These are phyloP conservation scores for Catagonus wagneri DNA, from an alignment of 2,113 vertebrate genomes.

Conservation along the genomic window DNA sequence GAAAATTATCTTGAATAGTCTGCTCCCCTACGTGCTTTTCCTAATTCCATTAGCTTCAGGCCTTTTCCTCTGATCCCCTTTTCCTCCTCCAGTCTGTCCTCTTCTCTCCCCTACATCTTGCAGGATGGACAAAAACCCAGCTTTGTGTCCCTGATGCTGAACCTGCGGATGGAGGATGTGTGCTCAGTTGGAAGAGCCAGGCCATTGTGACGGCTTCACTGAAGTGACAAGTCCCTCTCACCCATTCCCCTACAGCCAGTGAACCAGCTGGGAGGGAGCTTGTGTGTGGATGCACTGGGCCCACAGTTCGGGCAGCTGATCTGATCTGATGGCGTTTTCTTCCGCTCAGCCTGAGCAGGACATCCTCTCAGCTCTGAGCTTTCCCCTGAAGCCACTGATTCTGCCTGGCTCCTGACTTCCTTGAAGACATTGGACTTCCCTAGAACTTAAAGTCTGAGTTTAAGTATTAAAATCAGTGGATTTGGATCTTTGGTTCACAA, in stretches of 20 bases:
- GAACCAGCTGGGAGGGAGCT: neutral
- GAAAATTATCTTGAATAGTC: neutral
- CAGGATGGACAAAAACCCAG: neutral
- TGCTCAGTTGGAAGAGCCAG: neutral
- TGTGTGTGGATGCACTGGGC: neutral
- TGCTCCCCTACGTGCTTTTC: neutral
- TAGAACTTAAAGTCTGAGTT: constrained; percentile 54
- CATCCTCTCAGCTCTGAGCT: neutral
- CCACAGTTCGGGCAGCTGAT: neutral
- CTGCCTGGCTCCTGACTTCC: constrained; percentile 15
- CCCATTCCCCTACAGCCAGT: fast-evolving
- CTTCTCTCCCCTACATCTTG: neutral
- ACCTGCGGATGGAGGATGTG: neutral
- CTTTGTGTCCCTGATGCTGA: neutral
- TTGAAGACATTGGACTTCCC: neutral
- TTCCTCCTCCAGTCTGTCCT: neutral
- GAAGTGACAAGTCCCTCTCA: neutral
- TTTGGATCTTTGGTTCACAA: neutral
- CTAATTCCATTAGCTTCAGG: neutral
- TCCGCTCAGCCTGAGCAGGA: neutral
- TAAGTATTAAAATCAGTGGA: neutral
- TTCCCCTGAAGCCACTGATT: neutral
- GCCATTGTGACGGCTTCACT: neutral
- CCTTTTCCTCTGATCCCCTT: neutral
- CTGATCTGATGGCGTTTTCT: neutral